Base-by-base conservation (phyloP, 2,113 vertebrate genomes). In the Pyxicephalus adspersus region DNA sequence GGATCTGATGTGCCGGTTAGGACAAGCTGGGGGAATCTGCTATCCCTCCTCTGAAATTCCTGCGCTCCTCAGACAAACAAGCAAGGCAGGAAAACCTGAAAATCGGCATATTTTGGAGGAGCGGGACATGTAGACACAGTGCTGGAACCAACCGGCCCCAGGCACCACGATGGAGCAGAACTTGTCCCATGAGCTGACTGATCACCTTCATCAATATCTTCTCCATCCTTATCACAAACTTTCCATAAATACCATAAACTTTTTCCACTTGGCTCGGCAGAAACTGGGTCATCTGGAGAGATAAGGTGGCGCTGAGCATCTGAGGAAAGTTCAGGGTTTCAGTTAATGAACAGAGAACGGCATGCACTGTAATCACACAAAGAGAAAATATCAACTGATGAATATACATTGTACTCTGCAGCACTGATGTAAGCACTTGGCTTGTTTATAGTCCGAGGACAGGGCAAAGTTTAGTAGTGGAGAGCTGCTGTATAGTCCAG, bases 1-100 rank as follows among this genome's bases (percentile, higher is more conserved):
- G 71, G 70, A 51, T 38, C 4, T 29, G 60, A 9, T 11, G 22
- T 68, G 67, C 78, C 31, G 38, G 78, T 80, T 72, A 18, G n/a
- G 58, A 80, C 67, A 72, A 63, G 78, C 22, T 23, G 58, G 67
- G n/a, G 65, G 67, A 80, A 72, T 80, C 31, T 31, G 38, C 26
- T 18, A 71, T 68, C 31, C 77, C 77, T 67, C 31, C 66, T 19
- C 38, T 19, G 34, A 26, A 45, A 80, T 80, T 80, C 67, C 67
- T 72, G 55, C 5, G 38, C 20, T 54, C 34, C 31, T 58, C 22
- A 29, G 16, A 52, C 38, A 64, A 65, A 51, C n/a, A 0, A 29
- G 31, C 25, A 25, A 34, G 45, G 31, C 67, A 29, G 57, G 20
- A 26, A 72, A 72, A 80, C 67, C n/a, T 52, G 78, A 72, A 80